Evolutionary conservation across 2,113 vertebrate genomes (phyloP).

Genomic region (Pedionomus torquatus): DNA sequence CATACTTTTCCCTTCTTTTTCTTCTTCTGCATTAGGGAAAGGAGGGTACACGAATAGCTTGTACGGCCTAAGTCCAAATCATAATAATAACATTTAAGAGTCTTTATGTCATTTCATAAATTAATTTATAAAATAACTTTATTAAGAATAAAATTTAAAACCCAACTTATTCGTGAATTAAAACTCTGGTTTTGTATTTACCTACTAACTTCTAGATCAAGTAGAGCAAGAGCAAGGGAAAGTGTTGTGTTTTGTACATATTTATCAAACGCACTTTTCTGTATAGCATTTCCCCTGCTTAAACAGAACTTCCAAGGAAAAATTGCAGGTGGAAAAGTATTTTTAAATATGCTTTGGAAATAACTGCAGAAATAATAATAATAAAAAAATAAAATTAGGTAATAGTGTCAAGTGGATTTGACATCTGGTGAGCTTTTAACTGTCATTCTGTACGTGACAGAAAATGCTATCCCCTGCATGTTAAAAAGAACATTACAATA

Average conservation of each 20-base stretch:
- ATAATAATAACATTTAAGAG: neutral
- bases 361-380: neutral
- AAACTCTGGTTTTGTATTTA: neutral
- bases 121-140: neutral
- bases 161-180: neutral
- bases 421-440: neutral
- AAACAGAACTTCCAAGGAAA: neutral
- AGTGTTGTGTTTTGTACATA: neutral
- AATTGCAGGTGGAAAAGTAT: neutral
- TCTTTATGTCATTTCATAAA: neutral
- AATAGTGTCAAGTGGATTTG: neutral
- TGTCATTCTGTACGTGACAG: neutral
- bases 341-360: neutral
- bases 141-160: neutral
- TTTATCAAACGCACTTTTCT: neutral
- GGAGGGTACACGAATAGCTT: neutral
- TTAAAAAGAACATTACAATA: neutral
- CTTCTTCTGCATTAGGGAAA: neutral
- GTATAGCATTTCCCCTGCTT: neutral
- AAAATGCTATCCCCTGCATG: neutral
- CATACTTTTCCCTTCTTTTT: neutral
- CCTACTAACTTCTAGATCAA: neutral
- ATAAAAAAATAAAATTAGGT: neutral
- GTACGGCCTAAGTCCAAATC: neutral
- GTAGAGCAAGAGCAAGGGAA: neutral